Percentiles rank a stretch among this genome's conserved stretches.
phyloP scores from a whole-genome alignment of 92 coral and sea anemone species.

The Phenganax marumi region DNA sequence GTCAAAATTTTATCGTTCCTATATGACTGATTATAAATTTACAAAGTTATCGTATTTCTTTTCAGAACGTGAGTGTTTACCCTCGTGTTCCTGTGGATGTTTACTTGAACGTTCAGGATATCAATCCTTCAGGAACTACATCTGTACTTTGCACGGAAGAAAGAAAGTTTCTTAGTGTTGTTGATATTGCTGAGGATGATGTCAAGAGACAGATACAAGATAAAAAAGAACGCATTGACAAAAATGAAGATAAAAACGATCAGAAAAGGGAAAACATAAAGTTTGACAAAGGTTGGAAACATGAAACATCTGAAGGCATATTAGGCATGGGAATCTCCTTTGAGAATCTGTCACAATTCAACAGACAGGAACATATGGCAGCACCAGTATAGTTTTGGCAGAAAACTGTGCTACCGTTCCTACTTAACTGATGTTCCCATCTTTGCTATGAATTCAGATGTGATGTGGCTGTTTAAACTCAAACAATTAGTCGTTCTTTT shows the following conservation, averaged over 20 bases:
- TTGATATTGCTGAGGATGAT: conserved; percentile 71
- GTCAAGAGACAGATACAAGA: conserved; percentile 27
- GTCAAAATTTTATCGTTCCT: background rate
- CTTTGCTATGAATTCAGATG: too few species aligned
- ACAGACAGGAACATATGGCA: too few species aligned
- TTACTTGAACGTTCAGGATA: conserved; percentile 13
- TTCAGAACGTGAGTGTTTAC: conserved; percentile 17
- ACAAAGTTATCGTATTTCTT: background rate
- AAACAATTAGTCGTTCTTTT: too few species aligned
- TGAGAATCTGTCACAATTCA: background rate
- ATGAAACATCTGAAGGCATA: background rate
- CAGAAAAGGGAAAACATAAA: background rate
- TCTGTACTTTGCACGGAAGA: background rate
- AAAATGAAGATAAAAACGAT: background rate
- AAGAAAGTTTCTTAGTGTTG: conserved; percentile 89
- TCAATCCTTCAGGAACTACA: background rate
- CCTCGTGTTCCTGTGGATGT: conserved; percentile 41
- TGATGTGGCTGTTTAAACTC: too few species aligned
- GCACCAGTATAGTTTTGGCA: too few species aligned
- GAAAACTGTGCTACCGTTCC: too few species aligned
- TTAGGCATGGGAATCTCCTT: background rate
- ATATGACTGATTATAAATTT: too few species aligned
- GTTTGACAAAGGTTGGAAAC: background rate
- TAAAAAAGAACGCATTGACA: background rate
- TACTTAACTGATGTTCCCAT: too few species aligned